Evolutionary conservation across 2,888 invertebrate species (phyloP).

Genomic region (Cetonia aurata): DNA sequence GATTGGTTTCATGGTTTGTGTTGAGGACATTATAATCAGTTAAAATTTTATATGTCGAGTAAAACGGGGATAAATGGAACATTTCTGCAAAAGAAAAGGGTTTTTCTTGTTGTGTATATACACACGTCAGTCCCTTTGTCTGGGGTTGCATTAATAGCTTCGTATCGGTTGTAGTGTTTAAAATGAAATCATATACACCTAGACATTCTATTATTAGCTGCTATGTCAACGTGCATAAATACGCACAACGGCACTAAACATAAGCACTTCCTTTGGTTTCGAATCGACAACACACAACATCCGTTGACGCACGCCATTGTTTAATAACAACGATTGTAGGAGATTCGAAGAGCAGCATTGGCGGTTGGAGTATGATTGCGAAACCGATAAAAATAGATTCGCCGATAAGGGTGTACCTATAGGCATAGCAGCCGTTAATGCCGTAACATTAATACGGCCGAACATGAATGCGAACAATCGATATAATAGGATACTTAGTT

Average conservation of each 20-base stretch:
- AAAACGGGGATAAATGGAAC: too few species aligned
- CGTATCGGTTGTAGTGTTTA: neutral
- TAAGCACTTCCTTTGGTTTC: slow-evolving; percentile 35
- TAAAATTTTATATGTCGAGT: too few species aligned
- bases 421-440: slow-evolving; percentile 1
- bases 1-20: too few species aligned
- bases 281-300: slow-evolving; percentile 32
- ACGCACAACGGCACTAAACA: slow-evolving; percentile 21
- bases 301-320: slow-evolving; percentile 35
- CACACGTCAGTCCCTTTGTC: too few species aligned
- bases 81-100: too few species aligned
- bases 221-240: slow-evolving; percentile 11
- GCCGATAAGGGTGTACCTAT: slow-evolving; percentile 25
- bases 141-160: too few species aligned
- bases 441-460: slow-evolving; percentile 3
- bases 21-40: too few species aligned
- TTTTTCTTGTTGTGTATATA: too few species aligned
- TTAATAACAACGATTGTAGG: slow-evolving; percentile 29
- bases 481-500: slow-evolving; percentile 3
- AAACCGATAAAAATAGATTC: slow-evolving; percentile 30
- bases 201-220: slow-evolving; percentile 14
- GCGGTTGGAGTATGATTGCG: slow-evolving; percentile 22
- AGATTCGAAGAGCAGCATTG: slow-evolving; percentile 15
- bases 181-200: neutral
- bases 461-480: slow-evolving; percentile 28